A percentile compares a stretch with the other conserved stretches of the same genome.
phyloP scores from a whole-genome alignment of 2,797 vertebrate genomes.

The Pangasius sanitwongsei region DNA sequence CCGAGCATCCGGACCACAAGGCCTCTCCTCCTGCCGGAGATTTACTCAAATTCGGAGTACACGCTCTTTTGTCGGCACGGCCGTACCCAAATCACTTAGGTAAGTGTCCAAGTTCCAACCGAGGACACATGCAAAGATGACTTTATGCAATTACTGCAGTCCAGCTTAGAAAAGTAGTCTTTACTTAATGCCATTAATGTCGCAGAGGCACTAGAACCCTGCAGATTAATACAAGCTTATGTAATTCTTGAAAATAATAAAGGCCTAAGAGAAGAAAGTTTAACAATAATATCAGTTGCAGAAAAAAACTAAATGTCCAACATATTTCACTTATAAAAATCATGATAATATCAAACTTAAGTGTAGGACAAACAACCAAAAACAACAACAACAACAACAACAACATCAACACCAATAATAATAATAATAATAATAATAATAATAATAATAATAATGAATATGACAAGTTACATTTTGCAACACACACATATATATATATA shows the following conservation, averaged over 20 bases:
- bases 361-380: not conserved
- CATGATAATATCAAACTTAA: not conserved
- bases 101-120: slow-evolving; percentile 63
- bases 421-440: not conserved
- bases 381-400: not conserved
- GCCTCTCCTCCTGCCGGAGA: slow-evolving; percentile 83
- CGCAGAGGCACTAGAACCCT: too few species aligned
- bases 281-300: not conserved
- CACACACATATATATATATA: too few species aligned
- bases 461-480: not conserved
- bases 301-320: not conserved
- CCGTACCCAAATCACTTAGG: slow-evolving; percentile 93
- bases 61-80: slow-evolving; percentile 88
- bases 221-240: not conserved
- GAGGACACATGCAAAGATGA: not conserved
- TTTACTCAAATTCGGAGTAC: slow-evolving; percentile 93
- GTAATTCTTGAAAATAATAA: not conserved
- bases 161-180: not conserved
- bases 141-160: not conserved
- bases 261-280: not conserved
- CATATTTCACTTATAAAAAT: not conserved
- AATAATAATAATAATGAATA: not conserved
- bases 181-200: not conserved
- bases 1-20: slow-evolving; percentile 88
- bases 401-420: not conserved